phyloP scores from a whole-genome alignment of 2,797 vertebrate species.

The Scolopax bukidnonensis region DNA sequence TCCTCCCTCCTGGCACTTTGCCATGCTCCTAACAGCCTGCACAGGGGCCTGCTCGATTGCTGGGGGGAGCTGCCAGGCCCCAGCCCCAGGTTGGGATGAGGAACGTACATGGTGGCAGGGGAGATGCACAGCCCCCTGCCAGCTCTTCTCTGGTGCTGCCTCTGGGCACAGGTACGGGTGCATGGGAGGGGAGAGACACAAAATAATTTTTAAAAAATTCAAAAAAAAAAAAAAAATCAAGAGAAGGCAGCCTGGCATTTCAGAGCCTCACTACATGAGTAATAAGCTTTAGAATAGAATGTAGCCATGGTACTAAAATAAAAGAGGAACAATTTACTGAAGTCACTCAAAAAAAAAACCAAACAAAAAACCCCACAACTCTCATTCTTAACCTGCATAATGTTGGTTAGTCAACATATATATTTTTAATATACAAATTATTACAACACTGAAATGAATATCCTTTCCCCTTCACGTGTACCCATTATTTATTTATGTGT shows the following conservation, averaged over 20 bases:
- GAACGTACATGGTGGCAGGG: fast-evolving
- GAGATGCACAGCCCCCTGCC: background rate
- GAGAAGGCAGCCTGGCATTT: background rate
- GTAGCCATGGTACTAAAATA: background rate
- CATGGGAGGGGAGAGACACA: background rate
- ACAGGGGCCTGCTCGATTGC: fast-evolving
- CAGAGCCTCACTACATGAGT: background rate
- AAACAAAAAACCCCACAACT: fast-evolving
- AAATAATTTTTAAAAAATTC: no score
- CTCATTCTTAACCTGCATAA: background rate
- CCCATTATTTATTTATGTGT: background rate
- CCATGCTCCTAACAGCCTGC: background rate
- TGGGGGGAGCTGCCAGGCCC: background rate
- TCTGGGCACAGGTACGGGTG: fast-evolving
- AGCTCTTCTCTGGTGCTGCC: background rate
- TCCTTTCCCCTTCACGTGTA: background rate
- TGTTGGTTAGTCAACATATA: background rate
- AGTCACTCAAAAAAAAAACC: background rate
- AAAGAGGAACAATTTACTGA: background rate
- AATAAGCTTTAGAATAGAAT: background rate
- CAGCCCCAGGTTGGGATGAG: fast-evolving
- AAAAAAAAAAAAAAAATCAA: no score
- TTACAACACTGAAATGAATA: background rate
- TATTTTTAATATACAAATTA: background rate
- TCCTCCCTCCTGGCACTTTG: background rate